A percentile compares a stretch with the other conserved stretches of the same genome.
Conservation (phyloP, 2,797 vertebrate species). For the Dendrocincla tyrannina region DNA sequence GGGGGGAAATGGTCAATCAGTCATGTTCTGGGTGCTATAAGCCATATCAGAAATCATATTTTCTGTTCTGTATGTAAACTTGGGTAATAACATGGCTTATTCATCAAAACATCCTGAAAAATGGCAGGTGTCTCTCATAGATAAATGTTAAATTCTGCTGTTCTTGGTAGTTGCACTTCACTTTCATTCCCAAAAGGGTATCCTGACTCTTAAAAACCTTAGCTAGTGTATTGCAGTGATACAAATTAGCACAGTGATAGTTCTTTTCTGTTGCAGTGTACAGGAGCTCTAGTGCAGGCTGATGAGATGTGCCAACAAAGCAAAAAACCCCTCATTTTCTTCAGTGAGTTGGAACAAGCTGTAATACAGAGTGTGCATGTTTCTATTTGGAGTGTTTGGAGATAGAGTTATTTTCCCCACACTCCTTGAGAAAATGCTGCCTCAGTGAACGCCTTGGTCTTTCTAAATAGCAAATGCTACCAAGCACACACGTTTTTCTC, state of each 20-base stretch:
- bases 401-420: not conserved
- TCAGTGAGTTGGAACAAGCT: not conserved
- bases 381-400: not conserved
- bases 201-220: not conserved
- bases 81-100: not conserved
- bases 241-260: not conserved
- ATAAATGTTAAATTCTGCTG: not conserved
- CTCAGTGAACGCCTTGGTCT: not conserved
- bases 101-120: not conserved
- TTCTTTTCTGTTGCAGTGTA: not conserved
- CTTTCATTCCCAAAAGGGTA: not conserved
- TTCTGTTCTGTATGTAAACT: not conserved
- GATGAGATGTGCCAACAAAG: not conserved
- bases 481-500: not conserved
- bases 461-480: not conserved
- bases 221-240: not conserved
- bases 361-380: not conserved
- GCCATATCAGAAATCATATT: not conserved
- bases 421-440: not conserved
- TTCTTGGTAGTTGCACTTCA: not conserved
- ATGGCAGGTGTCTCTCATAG: not conserved
- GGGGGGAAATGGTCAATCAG: not conserved
- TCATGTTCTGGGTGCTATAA: not conserved
- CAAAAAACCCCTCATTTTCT: not conserved
- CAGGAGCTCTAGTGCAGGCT: not conserved